Percentiles rank a stretch among this genome's conserved stretches.
Evolutionary conservation across 2,888 invertebrate genomes (phyloP).

Genomic region (Pinctada fucata): DNA sequence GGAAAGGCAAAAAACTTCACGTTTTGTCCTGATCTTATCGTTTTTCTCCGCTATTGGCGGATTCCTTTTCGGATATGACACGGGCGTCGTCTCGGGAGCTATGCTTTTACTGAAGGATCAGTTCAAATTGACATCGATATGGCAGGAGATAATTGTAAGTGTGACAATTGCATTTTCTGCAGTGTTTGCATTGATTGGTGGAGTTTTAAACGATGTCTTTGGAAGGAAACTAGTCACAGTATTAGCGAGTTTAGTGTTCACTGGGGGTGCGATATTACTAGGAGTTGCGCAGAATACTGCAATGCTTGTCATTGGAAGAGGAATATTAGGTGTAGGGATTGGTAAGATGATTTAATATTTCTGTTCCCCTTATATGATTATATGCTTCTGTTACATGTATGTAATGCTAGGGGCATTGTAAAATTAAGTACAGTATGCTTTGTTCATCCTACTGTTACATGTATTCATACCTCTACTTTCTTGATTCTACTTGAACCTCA

Average conservation of each 20-base stretch:
- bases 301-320: conserved; percentile 77
- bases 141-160: conserved; percentile 79
- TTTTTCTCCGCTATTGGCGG: conserved; percentile 77
- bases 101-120: conserved; percentile 76
- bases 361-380: too few relatives aligned
- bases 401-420: too few relatives aligned
- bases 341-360: conserved; percentile 69
- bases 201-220: conserved; percentile 77
- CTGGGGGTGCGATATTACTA: conserved; percentile 78
- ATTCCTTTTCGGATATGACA: conserved; percentile 81
- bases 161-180: conserved; percentile 78
- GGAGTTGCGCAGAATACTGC: conserved; percentile 74
- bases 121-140: conserved; percentile 76
- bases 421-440: too few relatives aligned
- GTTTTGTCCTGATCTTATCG: conserved; percentile 49
- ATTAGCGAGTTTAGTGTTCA: conserved; percentile 78
- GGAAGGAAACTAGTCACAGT: conserved; percentile 80
- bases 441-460: too few relatives aligned
- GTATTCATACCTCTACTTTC: too few relatives aligned
- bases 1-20: conserved; percentile 3
- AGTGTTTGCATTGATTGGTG: conserved; percentile 77
- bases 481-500: too few relatives aligned
- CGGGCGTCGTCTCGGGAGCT: conserved; percentile 80
- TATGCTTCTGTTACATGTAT: too few relatives aligned
- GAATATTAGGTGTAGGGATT: conserved; percentile 78